phyloP scores from a whole-genome alignment of 2,113 vertebrate genomes.

The Chionis minor region DNA sequence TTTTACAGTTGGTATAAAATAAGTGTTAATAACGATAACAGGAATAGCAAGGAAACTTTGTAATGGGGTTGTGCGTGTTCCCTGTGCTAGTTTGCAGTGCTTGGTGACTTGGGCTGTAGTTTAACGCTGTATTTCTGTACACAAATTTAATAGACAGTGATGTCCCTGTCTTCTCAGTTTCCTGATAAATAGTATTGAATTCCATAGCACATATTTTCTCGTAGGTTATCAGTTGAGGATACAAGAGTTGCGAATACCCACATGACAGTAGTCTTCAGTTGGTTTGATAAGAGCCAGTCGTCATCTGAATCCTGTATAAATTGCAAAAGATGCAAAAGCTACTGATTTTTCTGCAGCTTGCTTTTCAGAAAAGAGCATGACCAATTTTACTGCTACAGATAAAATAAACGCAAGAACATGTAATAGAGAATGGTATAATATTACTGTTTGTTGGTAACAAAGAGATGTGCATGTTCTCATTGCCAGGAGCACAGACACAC shows the following conservation, averaged over 20 bases:
- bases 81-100: background rate
- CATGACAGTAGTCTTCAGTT: background rate
- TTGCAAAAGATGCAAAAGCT: background rate
- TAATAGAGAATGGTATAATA: background rate
- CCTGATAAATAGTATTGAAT: background rate
- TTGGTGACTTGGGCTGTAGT: background rate
- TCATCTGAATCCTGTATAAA: background rate
- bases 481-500: background rate
- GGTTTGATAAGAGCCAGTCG: background rate
- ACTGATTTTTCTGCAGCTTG: background rate
- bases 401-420: background rate
- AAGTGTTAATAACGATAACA: background rate
- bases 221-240: background rate
- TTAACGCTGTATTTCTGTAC: background rate
- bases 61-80: background rate
- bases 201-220: background rate
- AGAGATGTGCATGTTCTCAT: fast-evolving
- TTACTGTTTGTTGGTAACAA: background rate
- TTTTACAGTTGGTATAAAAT: background rate
- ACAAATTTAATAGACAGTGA: background rate
- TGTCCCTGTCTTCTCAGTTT: background rate
- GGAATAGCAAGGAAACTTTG: background rate
- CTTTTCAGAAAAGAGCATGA: background rate
- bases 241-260: background rate
- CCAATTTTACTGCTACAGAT: background rate